phyloP scores from a whole-genome alignment of 2,888 invertebrate genomes.

The Agonum fuliginosum region DNA sequence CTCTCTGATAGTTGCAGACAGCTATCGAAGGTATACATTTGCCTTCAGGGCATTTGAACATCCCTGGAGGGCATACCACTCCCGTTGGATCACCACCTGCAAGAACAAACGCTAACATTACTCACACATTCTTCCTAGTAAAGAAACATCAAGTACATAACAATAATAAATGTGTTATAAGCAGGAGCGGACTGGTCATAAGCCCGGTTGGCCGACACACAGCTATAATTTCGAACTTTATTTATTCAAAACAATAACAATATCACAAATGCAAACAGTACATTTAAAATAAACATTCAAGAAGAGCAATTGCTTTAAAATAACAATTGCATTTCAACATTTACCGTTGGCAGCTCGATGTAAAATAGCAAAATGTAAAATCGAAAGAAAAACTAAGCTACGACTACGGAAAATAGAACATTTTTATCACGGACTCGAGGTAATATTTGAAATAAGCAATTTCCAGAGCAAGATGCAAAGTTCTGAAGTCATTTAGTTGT shows the following conservation, averaged over 20 bases:
- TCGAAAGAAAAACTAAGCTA: conserved; percentile 9
- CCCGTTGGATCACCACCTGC: conserved; percentile 69
- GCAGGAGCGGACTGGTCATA: too few species aligned
- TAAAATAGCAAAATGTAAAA: neutral
- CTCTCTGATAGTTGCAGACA: conserved; percentile 96
- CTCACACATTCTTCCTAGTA: neutral
- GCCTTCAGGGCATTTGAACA: conserved; percentile 90
- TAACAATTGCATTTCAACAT: conserved; percentile 33
- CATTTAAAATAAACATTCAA: conserved; percentile 23
- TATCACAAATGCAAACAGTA: conserved; percentile 19
- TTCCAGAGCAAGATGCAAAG: conserved; percentile 41
- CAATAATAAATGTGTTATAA: too few species aligned
- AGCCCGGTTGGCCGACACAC: too few species aligned
- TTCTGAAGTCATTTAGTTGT: conserved; percentile 45
- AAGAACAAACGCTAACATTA: conserved; percentile 60
- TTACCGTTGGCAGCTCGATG: neutral
- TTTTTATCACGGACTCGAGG: conserved; percentile 38
- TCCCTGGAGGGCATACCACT: conserved; percentile 81
- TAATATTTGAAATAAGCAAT: conserved; percentile 52
- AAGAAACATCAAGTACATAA: too few species aligned
- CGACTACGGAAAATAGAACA: conserved; percentile 1
- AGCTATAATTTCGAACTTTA: conserved; percentile 12
- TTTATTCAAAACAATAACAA: conserved; percentile 2
- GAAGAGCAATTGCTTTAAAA: conserved; percentile 30
- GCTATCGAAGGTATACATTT: conserved; percentile 89